Evolutionary conservation across 2,113 vertebrate species (phyloP).

Genomic region (Tiliqua scincoides): DNA sequence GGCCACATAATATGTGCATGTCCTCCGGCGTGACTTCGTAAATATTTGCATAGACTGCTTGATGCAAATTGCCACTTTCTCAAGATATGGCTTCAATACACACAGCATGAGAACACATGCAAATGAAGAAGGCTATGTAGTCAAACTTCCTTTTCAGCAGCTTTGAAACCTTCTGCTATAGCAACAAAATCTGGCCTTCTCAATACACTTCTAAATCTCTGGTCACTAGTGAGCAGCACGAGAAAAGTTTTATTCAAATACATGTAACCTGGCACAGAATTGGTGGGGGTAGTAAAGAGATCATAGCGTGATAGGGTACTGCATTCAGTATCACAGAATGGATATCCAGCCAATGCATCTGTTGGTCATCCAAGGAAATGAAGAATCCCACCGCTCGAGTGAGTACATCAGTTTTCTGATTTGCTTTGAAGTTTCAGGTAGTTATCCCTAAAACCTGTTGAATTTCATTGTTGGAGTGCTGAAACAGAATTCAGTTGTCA

Average conservation of each 20-base stretch:
- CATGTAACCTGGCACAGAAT: not conserved
- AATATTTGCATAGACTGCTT: not conserved
- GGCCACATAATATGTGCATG: not conserved
- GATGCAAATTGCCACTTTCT: not conserved
- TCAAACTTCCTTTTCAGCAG: not conserved
- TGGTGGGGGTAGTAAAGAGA: not conserved
- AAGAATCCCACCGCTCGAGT: fast-evolving
- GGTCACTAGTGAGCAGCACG: not conserved
- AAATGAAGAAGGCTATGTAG: not conserved
- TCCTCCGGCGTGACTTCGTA: not conserved
- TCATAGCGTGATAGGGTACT: not conserved
- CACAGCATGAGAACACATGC: not conserved
- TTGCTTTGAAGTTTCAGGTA: not conserved
- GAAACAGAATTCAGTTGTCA: not conserved
- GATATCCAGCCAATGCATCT: not conserved
- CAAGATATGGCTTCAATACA: not conserved
- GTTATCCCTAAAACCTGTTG: not conserved
- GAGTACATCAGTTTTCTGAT: not conserved
- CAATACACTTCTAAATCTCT: not conserved
- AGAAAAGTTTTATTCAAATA: not conserved
- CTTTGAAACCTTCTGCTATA: too few species aligned
- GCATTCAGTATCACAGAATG: not conserved
- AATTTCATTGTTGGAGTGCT: constrained; percentile 23
- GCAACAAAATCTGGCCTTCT: not conserved
- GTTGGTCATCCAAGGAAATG: not conserved